Percentiles rank a stretch among this genome's conserved stretches.
Conservation (phyloP, 1,140 invertebrate species). For the Pantala flavescens region DNA sequence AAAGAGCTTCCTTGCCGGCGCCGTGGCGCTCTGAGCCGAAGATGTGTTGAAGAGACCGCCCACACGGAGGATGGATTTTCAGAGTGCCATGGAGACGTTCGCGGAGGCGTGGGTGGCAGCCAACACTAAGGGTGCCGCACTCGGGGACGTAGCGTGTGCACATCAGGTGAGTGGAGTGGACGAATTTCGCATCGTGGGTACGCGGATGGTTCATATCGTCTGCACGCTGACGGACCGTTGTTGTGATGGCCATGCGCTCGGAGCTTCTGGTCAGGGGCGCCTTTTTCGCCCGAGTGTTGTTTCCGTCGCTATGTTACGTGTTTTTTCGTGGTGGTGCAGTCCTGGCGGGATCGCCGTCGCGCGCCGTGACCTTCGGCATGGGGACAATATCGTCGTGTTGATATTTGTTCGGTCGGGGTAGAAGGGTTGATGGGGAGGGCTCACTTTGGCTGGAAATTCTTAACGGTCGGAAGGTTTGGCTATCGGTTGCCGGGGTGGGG, state of each 20-base stretch:
- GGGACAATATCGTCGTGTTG: background rate
- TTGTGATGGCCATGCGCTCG: too few species aligned
- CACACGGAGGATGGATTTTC: conserved; percentile 69
- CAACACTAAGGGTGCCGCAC: conserved; percentile 56
- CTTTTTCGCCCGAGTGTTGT: too few species aligned
- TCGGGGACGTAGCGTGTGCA: conserved; percentile 30
- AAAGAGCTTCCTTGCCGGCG: background rate
- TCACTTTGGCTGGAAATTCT: background rate
- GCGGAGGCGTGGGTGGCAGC: conserved; percentile 92
- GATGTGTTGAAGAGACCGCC: background rate
- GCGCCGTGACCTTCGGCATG: background rate
- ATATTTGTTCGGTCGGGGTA: background rate
- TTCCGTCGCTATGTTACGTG: too few species aligned
- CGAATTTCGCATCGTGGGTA: too few species aligned
- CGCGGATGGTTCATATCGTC: too few species aligned
- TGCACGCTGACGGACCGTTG: too few species aligned
- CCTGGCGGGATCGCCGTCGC: background rate
- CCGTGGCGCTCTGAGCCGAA: background rate
- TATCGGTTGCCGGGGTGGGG: background rate
- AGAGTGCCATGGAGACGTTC: conserved; percentile 94
- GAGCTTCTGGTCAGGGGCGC: too few species aligned
- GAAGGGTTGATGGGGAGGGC: background rate
- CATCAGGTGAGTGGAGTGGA: conserved; percentile 19
- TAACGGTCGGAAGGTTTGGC: background rate
- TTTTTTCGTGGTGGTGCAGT: too few species aligned